These are phyloP conservation scores for Drosophila athabasca DNA, from an alignment of 1,140 invertebrate genomes.

Conservation along the genomic window DNA sequence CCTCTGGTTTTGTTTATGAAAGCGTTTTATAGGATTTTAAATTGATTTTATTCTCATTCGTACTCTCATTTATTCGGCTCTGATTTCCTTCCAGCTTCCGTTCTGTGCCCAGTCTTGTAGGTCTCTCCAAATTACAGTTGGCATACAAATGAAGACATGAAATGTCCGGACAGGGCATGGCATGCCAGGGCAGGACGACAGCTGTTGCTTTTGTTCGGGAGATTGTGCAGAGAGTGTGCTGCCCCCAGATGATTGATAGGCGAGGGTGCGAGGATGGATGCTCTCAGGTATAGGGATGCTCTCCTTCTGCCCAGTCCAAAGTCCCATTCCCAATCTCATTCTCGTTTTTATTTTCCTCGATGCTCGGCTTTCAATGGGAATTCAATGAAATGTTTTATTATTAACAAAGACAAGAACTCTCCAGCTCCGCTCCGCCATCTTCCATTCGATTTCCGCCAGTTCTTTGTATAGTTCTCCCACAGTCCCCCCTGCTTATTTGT, in stretches of 20 bases:
- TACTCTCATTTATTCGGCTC: slow-evolving; percentile 53
- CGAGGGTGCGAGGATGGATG: slow-evolving; percentile 2
- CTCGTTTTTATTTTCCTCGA: slow-evolving; percentile 24
- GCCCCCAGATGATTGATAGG: slow-evolving; percentile 13
- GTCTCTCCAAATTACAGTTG: slow-evolving; percentile 33
- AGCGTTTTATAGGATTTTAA: slow-evolving; percentile 79
- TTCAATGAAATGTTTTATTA: slow-evolving; percentile 72
- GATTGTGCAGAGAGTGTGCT: too few species aligned
- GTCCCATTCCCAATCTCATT: slow-evolving; percentile 16
- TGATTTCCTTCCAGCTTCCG: slow-evolving; percentile 60
- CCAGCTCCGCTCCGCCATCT: slow-evolving; percentile 16
- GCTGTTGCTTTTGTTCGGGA: slow-evolving; percentile 48
- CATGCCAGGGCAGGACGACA: slow-evolving; percentile 29
- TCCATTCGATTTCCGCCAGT: neutral
- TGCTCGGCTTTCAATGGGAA: slow-evolving; percentile 38
- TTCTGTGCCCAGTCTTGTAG: slow-evolving; percentile 6
- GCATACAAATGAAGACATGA: slow-evolving; percentile 55
- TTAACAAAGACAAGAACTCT: slow-evolving; percentile 36
- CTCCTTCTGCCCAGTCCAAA: slow-evolving; percentile 13
- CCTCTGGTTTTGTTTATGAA: slow-evolving; percentile 60
- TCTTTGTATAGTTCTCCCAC: neutral
- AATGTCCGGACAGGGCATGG: slow-evolving; percentile 1
- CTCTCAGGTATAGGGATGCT: slow-evolving; percentile 18
- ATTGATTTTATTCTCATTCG: slow-evolving; percentile 76
- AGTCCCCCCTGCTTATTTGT: slow-evolving; percentile 24